Evolutionary conservation across 1,140 invertebrate genomes (phyloP).

Genomic region (Periplaneta americana): DNA sequence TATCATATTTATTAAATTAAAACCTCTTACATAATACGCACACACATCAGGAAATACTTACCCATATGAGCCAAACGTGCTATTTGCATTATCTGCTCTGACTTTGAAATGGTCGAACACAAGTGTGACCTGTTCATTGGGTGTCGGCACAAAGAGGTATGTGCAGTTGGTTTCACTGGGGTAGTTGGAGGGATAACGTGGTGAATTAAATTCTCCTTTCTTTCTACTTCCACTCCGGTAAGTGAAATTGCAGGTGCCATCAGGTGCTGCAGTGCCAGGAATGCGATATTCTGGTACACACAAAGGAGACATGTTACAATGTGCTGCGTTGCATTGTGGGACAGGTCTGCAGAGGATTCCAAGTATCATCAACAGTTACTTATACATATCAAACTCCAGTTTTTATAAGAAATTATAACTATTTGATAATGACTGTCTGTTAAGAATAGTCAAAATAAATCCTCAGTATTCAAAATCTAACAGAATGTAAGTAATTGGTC

Average conservation of each 20-base stretch:
- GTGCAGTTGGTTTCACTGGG: slow-evolving; percentile 89
- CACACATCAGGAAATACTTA: slow-evolving; percentile 27
- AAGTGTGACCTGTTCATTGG: slow-evolving; percentile 85
- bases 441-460: too few species aligned
- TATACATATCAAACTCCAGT: too few species aligned
- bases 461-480: too few species aligned
- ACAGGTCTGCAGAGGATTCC: neutral
- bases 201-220: slow-evolving; percentile 90
- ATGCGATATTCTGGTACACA: slow-evolving; percentile 85
- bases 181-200: slow-evolving; percentile 92
- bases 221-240: slow-evolving; percentile 82
- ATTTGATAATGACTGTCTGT: too few species aligned
- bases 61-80: slow-evolving; percentile 49
- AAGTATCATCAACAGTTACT: too few species aligned
- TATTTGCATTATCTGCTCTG: slow-evolving; percentile 54
- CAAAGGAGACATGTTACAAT: neutral
- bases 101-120: slow-evolving; percentile 93
- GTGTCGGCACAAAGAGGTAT: slow-evolving; percentile 78
- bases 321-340: neutral
- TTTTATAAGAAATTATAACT: too few species aligned
- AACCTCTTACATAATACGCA: neutral
- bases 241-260: slow-evolving; percentile 84
- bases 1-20: neutral
- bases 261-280: slow-evolving; percentile 87
- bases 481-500: too few species aligned